Evolutionary conservation across 1,140 invertebrate genomes (phyloP), one percentile per base, ranked within the genome.

Genomic region (Cydia pomonella): DNA sequence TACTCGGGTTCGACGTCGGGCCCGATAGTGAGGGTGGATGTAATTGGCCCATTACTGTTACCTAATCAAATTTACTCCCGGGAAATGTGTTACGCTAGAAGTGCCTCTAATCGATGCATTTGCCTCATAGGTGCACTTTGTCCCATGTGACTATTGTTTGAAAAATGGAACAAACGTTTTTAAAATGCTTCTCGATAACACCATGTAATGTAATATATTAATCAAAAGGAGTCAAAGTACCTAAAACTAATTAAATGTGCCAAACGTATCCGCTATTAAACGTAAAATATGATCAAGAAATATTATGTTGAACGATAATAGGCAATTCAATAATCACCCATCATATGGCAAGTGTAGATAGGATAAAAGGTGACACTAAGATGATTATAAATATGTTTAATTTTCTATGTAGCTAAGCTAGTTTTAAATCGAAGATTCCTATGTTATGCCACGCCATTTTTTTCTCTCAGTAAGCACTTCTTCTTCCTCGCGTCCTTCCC

Each of bases 201-300:
- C 64, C 64, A 69, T 41, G 7, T 69, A 69, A 66, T 64, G 59
- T 63, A 63, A 4, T 38, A 69, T 41, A 13, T 18, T 41, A 33
- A 69, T 69, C 27, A 69, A 69, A 69, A 38, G 64, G 64, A 69
- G 64, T 69, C 64, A 69, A 69, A 69, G 64, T 69, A 69, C 64
- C 64, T 69, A 69, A 69, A 69, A 69, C 21, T 69, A 38, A 21
- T 69, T 41, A 38, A 23, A 59, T 41, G 29, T 69, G 64, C 64
- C 64, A 69, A 69, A 69, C 16, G 18, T 50, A 13, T 50, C 53
- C 53, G 21, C 53, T 59, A 53, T 21, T 53, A 53, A 47, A 47
- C 13, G 16, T 47, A 53, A 18, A 18, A 53, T 53, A 18, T 18
- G 16, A 18, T 50, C 5, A n/a, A 33, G 29, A 33, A 6, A 33